phyloP scores from a whole-genome alignment of 2,113 vertebrate genomes.

The Dicrurus megarhynchus region DNA sequence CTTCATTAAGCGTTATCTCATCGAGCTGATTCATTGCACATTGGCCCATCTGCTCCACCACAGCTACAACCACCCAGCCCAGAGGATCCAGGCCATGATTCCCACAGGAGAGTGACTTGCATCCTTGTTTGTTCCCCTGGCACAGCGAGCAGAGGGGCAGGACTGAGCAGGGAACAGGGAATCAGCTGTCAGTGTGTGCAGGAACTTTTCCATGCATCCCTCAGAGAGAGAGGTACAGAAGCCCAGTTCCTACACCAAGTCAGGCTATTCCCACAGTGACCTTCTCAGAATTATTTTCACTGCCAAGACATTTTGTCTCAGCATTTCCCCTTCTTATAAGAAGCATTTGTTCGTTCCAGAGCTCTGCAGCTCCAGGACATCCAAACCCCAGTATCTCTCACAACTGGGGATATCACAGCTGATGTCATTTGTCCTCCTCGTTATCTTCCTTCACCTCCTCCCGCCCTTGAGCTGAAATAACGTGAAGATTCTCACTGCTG shows the following conservation, averaged over 20 bases:
- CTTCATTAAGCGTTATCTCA: not conserved
- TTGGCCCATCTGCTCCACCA: not conserved
- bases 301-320: not conserved
- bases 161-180: not conserved
- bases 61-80: accelerated
- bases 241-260: not conserved
- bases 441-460: not conserved
- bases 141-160: not conserved
- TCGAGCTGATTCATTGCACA: accelerated
- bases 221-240: accelerated
- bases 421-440: not conserved
- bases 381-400: not conserved
- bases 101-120: not conserved
- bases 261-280: not conserved
- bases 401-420: not conserved
- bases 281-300: not conserved
- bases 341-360: not conserved
- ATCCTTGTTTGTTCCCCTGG: not conserved
- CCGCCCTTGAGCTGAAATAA: not conserved
- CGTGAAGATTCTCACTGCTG: not conserved
- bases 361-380: not conserved
- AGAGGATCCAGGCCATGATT: accelerated
- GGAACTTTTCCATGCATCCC: not conserved
- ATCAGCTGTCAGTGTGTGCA: not conserved
- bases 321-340: not conserved